Evolutionary conservation across 2,113 vertebrate species (phyloP).

Genomic region (Phainopepla nitens): DNA sequence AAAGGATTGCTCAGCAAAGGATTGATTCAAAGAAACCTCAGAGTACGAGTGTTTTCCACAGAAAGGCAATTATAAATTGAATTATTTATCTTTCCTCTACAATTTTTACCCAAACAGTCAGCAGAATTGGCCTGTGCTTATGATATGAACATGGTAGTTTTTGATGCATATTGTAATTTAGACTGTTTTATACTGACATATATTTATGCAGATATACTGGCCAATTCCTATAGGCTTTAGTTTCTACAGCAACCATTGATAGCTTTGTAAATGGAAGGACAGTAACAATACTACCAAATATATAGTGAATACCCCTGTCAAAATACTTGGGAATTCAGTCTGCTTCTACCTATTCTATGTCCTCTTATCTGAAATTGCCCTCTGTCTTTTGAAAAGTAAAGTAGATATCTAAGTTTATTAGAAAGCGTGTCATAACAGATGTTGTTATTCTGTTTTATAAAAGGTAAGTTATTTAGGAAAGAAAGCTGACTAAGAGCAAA

Average conservation of each 20-base stretch:
- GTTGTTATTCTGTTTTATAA: background rate
- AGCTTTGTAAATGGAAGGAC: background rate
- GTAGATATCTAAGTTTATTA: background rate
- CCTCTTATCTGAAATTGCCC: background rate
- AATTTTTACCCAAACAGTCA: background rate
- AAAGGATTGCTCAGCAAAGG: background rate
- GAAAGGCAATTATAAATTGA: background rate
- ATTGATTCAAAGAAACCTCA: background rate
- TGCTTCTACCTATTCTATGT: background rate
- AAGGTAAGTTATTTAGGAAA: background rate
- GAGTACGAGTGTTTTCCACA: background rate
- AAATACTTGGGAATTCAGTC: background rate
- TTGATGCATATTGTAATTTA: background rate
- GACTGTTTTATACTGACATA: background rate
- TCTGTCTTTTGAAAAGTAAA: background rate
- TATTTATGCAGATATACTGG: background rate
- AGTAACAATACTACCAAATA: background rate
- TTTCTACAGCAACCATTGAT: background rate
- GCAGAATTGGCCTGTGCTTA: background rate
- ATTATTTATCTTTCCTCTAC: background rate
- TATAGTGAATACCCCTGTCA: background rate
- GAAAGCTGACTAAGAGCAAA: background rate
- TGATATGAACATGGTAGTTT: background rate
- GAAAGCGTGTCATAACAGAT: background rate
- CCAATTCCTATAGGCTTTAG: background rate